Evolutionary conservation across 2,888 invertebrate genomes (phyloP), one percentile per base, ranked within the genome.

Genomic region (Spodoptera picta): DNA sequence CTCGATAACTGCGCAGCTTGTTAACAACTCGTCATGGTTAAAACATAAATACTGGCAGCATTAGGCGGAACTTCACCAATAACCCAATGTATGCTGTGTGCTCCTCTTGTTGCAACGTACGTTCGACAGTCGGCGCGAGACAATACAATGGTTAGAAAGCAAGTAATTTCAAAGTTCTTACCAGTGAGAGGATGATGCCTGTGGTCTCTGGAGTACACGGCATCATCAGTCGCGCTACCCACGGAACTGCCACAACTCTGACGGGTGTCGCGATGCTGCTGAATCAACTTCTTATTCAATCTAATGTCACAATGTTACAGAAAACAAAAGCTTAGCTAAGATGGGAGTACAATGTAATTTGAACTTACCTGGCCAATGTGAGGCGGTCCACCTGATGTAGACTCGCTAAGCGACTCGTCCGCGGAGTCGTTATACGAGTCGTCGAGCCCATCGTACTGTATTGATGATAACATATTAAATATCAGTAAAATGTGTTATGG

Each of bases 391-490:
- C 96, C 92, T 48, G 95, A 95, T 31, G 95, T 96, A 19, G 95
- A 95, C 85, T 95, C 95, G 73, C 95, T 95, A 61, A 95, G 90
- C 43, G 95, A 95, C 82, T 95, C 96, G 73, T 95, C 95, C 3
- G 94, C 95, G 0, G 95, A 95, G 80, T 95, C 95, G 75, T 95
- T 96, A 84, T 96, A 97, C 67, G 97, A 97, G 85, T 97, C 97
- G 84, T 97, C 97, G 71, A 97, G 93, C 42, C 97, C 97, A 82
- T 97, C 97, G 87, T 97, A 97, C 95, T 97, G 93, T 62, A 75
- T 72, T 63, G 61, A 46, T 51, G 53, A 48, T 31, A 4, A n/a
- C 14, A 45, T 11, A 42, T 43, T n/a, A 52, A 46, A 7, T 19
- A 55, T 55, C 19, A 57, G 49, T n/a, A 45, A 24, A 72, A 77